These are phyloP conservation scores for Poeciliopsis gracilis DNA, from an alignment of 2,797 vertebrate species.

Conservation along the genomic window DNA sequence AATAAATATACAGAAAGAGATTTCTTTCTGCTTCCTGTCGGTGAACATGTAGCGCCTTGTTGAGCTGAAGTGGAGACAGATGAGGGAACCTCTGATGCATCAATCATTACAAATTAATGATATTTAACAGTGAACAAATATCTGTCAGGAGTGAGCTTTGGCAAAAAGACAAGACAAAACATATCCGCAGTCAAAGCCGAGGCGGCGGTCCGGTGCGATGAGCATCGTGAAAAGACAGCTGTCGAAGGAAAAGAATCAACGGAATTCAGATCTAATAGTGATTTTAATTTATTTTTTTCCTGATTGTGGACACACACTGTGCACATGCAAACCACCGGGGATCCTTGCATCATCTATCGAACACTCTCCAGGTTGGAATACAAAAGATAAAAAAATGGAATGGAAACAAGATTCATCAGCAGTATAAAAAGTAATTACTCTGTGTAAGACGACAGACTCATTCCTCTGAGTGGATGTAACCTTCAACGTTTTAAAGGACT, in stretches of 20 bases:
- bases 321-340: not conserved
- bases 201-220: not conserved
- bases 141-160: not conserved
- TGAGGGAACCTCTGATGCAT: constrained; percentile 20
- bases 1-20: not conserved
- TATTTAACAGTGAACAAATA: constrained; percentile 16
- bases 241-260: not conserved
- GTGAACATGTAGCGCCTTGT: not conserved
- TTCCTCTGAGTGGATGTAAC: not conserved
- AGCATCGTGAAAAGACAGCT: not conserved
- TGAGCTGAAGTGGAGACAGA: constrained; percentile 20
- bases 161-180: constrained; percentile 4
- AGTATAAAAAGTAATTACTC: not conserved
- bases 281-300: not conserved
- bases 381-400: not conserved
- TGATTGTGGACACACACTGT: not conserved
- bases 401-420: not conserved
- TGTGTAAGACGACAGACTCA: not conserved
- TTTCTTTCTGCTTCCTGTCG: not conserved
- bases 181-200: not conserved
- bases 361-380: not conserved
- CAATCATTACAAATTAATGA: constrained; percentile 9
- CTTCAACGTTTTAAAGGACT: not conserved
- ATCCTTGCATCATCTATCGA: not conserved
- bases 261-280: not conserved